Percentiles rank a stretch among this genome's conserved stretches.
phyloP scores from a whole-genome alignment of 1,140 invertebrate genomes.

The Drosophila ohnishii region DNA sequence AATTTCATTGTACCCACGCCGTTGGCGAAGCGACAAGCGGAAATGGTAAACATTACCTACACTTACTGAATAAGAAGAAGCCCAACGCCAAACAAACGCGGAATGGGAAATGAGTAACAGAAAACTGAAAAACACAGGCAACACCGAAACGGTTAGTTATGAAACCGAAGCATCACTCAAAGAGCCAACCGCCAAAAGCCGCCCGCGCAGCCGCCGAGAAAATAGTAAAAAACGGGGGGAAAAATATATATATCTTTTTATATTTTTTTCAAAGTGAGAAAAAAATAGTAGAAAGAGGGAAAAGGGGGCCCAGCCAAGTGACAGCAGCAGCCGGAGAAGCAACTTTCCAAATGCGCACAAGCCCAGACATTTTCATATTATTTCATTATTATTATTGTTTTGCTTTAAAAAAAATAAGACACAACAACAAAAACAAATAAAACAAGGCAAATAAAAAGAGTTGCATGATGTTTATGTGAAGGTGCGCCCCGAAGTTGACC shows the following conservation, averaged over 20 bases:
- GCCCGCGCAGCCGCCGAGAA: slow-evolving; percentile 59
- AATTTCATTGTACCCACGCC: slow-evolving; percentile 76
- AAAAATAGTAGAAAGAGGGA: slow-evolving; percentile 3
- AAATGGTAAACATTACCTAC: slow-evolving; percentile 81
- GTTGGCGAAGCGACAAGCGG: slow-evolving; percentile 72
- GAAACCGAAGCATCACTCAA: slow-evolving; percentile 80
- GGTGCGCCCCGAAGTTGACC: slow-evolving; percentile 39
- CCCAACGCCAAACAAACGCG: slow-evolving; percentile 18
- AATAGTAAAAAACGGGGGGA: neutral
- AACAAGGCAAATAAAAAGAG: slow-evolving; percentile 48
- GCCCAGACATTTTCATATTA: slow-evolving; percentile 55
- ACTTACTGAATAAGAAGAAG: slow-evolving; percentile 63
- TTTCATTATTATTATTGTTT: slow-evolving; percentile 76
- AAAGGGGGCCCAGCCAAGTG: slow-evolving; percentile 41
- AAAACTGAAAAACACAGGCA: slow-evolving; percentile 10
- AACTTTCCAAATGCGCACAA: slow-evolving; percentile 70
- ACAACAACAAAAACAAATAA: slow-evolving; percentile 18
- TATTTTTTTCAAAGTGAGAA: slow-evolving; percentile 3
- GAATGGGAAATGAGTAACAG: slow-evolving; percentile 60
- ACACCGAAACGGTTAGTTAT: slow-evolving; percentile 73
- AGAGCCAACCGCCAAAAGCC: slow-evolving; percentile 67
- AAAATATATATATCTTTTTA: neutral
- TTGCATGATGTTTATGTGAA: slow-evolving; percentile 47
- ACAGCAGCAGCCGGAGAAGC: slow-evolving; percentile 67
- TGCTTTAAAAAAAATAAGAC: slow-evolving; percentile 26